These are phyloP conservation scores for Hucho hucho DNA, from an alignment of 2,113 vertebrate genomes.

Conservation along the genomic window DNA sequence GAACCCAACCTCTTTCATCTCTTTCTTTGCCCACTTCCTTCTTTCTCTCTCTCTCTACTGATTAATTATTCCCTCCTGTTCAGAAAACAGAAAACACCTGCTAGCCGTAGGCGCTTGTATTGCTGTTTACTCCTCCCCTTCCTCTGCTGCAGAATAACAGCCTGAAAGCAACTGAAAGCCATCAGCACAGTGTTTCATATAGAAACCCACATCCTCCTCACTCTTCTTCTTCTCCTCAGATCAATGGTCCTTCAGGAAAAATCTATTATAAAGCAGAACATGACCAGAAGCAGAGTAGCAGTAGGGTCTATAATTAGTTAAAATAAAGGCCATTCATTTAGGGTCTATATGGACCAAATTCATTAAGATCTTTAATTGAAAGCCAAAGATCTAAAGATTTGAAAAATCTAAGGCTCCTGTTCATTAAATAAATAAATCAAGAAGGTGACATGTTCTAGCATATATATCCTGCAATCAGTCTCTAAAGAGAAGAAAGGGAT, in stretches of 20 bases:
- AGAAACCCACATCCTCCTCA: background rate
- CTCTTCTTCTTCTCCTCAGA: conserved; percentile 13
- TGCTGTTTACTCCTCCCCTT: conserved; percentile 17
- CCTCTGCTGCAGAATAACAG: conserved; percentile 8
- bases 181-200: background rate
- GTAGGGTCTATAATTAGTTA: conserved; percentile 15
- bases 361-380: conserved; percentile 39
- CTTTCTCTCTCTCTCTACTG: conserved; percentile 38
- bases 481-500: background rate
- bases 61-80: conserved; percentile 39
- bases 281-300: conserved; percentile 16
- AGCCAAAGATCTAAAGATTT: conserved; percentile 28
- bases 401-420: too few relatives aligned
- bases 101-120: conserved; percentile 36
- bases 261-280: conserved; percentile 37
- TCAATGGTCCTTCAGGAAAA: conserved; percentile 33
- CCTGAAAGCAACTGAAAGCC: background rate
- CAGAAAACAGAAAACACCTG: conserved; percentile 46
- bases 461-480: background rate
- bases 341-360: conserved; percentile 22
- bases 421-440: background rate
- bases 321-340: conserved; percentile 19
- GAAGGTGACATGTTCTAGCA: background rate
- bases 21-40: conserved; percentile 25
- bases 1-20: conserved; percentile 40